Conservation (phyloP, 2,888 invertebrate genomes). For the Pandemis corylana region DNA sequence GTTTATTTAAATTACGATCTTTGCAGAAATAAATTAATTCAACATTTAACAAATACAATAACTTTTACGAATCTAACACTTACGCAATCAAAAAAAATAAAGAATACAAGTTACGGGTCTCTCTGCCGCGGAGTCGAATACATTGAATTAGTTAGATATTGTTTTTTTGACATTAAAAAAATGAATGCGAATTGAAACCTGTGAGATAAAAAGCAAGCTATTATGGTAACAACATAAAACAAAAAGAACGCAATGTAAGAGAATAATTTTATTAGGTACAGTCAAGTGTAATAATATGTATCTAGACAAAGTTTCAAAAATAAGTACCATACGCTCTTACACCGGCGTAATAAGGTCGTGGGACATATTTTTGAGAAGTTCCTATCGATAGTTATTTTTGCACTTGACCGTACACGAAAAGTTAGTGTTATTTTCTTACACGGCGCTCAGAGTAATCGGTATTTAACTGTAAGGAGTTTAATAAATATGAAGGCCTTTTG, state of each 20-base stretch:
- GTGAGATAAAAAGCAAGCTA: slow-evolving; percentile 1
- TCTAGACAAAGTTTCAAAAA: too few relatives aligned
- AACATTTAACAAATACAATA: neutral
- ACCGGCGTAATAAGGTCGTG: too few relatives aligned
- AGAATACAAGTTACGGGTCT: neutral
- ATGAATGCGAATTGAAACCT: neutral
- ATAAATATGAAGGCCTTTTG: neutral
- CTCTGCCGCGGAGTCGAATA: neutral
- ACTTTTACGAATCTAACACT: neutral
- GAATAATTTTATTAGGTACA: neutral
- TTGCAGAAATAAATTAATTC: neutral
- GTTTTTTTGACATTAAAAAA: neutral
- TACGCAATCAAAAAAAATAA: neutral
- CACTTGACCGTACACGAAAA: too few relatives aligned
- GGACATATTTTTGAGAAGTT: too few relatives aligned
- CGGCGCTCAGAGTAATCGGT: neutral
- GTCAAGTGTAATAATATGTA: too few relatives aligned
- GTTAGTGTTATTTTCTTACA: neutral
- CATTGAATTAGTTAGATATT: neutral
- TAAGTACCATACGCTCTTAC: too few relatives aligned
- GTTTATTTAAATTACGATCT: neutral
- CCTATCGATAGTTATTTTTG: too few relatives aligned
- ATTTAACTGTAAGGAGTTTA: slow-evolving; percentile 22
- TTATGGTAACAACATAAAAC: slow-evolving; percentile 10
- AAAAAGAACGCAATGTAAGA: slow-evolving; percentile 13